A percentile compares a stretch with the other conserved stretches of the same genome.
Conservation (phyloP, 2,797 vertebrate species). For the Adrianichthys oophorus region DNA sequence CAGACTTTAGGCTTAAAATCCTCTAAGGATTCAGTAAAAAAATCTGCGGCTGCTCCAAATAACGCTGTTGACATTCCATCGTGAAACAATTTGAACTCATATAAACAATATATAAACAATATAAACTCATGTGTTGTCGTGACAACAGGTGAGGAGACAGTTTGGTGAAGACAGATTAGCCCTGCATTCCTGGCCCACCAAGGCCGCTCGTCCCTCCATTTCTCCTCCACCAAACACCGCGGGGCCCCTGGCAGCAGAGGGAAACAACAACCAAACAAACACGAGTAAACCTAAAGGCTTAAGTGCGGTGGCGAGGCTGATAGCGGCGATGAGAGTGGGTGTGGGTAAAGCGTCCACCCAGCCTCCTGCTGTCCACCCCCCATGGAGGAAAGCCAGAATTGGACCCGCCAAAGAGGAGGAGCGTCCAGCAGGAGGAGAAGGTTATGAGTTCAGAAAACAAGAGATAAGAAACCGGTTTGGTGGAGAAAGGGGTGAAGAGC, state of each 20-base stretch:
- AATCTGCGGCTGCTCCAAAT: neutral
- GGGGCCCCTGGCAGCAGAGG: slow-evolving; percentile 32
- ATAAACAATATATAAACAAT: no score
- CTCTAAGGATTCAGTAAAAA: neutral
- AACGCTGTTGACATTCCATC: no score
- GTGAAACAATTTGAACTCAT: neutral
- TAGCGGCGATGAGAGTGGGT: slow-evolving; percentile 69
- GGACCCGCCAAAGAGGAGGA: slow-evolving; percentile 71
- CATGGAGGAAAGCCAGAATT: slow-evolving; percentile 89
- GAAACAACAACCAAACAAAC: slow-evolving; percentile 22
- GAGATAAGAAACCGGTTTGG: neutral
- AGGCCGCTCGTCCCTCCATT: slow-evolving; percentile 37
- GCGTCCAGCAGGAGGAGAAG: slow-evolving; percentile 8
- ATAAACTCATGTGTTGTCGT: slow-evolving; percentile 56
- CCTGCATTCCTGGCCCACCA: slow-evolving; percentile 32
- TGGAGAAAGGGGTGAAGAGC: slow-evolving; percentile 14
- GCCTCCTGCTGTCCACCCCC: slow-evolving; percentile 62
- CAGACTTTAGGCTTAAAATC: neutral
- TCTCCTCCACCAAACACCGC: slow-evolving; percentile 53
- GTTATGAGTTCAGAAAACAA: neutral
- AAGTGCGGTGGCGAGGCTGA: slow-evolving; percentile 66
- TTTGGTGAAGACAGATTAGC: slow-evolving; percentile 67
- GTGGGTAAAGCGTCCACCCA: slow-evolving; percentile 46
- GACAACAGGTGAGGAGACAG: slow-evolving; percentile 76
- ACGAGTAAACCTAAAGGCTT: slow-evolving; percentile 40